These are phyloP conservation scores for Zenarchopterus dispar DNA, from an alignment of 2,797 vertebrate genomes.

Conservation along the genomic window DNA sequence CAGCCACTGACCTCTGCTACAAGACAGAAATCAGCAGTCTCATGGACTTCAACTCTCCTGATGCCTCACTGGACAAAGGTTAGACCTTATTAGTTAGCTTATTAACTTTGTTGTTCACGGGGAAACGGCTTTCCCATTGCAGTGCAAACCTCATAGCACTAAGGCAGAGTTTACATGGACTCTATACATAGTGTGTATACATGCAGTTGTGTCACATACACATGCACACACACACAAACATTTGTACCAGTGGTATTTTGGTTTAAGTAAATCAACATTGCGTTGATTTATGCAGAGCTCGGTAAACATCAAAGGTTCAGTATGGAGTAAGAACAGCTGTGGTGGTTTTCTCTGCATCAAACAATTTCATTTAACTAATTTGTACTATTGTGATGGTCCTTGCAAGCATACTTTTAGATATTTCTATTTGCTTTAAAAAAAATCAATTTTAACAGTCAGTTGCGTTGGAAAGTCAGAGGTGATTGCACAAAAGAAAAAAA, in stretches of 20 bases:
- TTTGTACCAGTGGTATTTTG: background rate
- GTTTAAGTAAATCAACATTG: background rate
- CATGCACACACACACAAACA: background rate
- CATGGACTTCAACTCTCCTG: constrained; percentile 83
- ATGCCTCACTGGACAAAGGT: constrained; percentile 83
- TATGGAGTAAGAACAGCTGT: background rate
- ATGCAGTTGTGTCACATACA: background rate
- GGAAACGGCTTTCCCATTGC: background rate
- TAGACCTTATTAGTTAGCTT: constrained; percentile 5
- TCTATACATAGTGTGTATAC: too few species aligned
- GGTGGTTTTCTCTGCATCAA: too few species aligned
- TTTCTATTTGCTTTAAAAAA: background rate
- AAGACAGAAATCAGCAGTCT: constrained; percentile 81
- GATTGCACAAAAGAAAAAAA: background rate
- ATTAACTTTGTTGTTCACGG: background rate
- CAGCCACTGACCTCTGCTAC: constrained; percentile 76
- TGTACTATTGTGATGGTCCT: background rate
- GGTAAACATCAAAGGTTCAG: background rate
- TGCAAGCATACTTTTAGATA: background rate
- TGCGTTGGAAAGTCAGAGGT: background rate
- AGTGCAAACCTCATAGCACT: background rate
- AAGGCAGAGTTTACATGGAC: background rate
- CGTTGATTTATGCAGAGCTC: background rate
- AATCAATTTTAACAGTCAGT: background rate
- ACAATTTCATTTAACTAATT: background rate